phyloP scores from a whole-genome alignment of 2,797 vertebrate genomes.

The Danionella dracula region DNA sequence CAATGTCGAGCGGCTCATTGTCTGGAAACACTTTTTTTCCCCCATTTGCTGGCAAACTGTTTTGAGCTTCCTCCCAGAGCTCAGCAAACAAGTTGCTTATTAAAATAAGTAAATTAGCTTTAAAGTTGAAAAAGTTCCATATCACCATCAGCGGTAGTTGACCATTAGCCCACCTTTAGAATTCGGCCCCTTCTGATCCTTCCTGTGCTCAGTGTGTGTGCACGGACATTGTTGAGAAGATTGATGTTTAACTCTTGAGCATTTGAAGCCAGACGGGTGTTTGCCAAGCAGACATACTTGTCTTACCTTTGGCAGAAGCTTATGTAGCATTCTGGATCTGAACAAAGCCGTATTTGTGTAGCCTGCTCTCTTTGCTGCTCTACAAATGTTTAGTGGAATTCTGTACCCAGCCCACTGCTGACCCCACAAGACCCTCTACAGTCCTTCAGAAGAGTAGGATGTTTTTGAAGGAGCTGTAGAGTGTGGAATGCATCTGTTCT shows the following conservation, averaged over 20 bases:
- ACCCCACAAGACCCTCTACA: constrained; percentile 1
- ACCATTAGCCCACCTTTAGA: constrained; percentile 29
- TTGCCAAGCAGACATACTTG: constrained; percentile 34
- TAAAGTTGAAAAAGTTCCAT: constrained; percentile 1
- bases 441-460: not conserved
- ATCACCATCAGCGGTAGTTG: constrained; percentile 13
- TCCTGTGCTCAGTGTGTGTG: constrained; percentile 34
- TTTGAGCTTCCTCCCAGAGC: not conserved
- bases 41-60: not conserved
- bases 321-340: constrained; percentile 4
- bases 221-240: constrained; percentile 46
- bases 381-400: constrained; percentile 71
- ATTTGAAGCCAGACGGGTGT: constrained; percentile 39
- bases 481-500: not conserved
- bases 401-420: constrained; percentile 18
- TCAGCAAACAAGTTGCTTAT: not conserved
- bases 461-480: not conserved
- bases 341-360: constrained; percentile 69
- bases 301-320: constrained; percentile 55
- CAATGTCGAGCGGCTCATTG: not conserved
- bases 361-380: constrained; percentile 58
- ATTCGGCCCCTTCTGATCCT: constrained; percentile 11
- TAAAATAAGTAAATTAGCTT: constrained; percentile 17
- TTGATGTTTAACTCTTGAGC: constrained; percentile 65
- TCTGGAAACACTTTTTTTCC: not conserved